Base-by-base conservation (phyloP, 1,140 invertebrate species). In the Solenopsis fugax region DNA sequence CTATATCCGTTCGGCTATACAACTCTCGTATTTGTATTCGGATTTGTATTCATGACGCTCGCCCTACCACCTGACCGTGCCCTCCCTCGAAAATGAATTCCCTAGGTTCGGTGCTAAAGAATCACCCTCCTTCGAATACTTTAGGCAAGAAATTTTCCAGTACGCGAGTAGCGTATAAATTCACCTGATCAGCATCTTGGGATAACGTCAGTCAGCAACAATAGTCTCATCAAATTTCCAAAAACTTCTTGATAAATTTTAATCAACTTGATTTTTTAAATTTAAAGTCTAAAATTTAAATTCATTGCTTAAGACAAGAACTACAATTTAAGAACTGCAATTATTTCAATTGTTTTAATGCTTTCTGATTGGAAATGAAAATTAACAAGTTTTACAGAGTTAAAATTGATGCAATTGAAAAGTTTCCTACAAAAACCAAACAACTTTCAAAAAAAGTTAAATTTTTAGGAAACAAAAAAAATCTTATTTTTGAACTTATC, bases 1-100 rank as follows among this genome's bases (percentile, higher is more conserved):
- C 5, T 80, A 52, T 80, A 80, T 80, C 77, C 62, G 77, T 80
- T 69, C 34, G n/a, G 9, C 62, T 80, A 24, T 80, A 80, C 48
- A 69, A 65, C n/a, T 48, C 29, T 80, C 16, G 29, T 80, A 80
- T 67, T 80, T 80, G 76, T 80, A 67, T 52, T 54, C n/a, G 62
- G 64, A 69, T 80, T 80, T 80, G 77, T 80, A 80, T 80, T 80
- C 77, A 80, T 69, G 64, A 24, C 77, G 34, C n/a, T 54, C 48
- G 21, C 29, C 64, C 64, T 45, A 41, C 62, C 34, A 69, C 29
- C 48, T 29, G 41, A 10, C 76, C 4, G n/a, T n/a, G 1, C 29
- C n/a, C 76, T 29, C 60, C n/a, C 45, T 48, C 29, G 37, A 65
- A 54, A 73, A 54, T 29, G 37, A 77, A 77, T 80, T 69, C 69